Conservation (phyloP, 1,140 invertebrate species). For the Melipona quadrifasciata region DNA sequence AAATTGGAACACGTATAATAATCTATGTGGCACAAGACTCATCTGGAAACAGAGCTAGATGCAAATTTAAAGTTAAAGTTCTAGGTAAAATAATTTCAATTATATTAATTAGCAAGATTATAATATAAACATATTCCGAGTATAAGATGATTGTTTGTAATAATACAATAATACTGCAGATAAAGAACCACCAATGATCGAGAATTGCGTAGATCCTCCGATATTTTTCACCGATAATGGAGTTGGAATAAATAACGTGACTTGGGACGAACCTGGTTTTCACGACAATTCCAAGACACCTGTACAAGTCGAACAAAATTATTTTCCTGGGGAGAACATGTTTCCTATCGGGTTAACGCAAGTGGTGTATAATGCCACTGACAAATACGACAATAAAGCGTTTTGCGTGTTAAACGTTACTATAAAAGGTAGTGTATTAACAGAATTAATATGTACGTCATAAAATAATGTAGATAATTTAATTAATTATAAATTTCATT, state of each 20-base stretch:
- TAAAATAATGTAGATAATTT: neutral
- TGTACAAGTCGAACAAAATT: conserved; percentile 74
- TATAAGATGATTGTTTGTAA: neutral
- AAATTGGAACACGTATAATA: conserved; percentile 81
- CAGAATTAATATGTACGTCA: neutral
- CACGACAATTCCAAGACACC: conserved; percentile 86
- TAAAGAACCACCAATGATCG: conserved; percentile 84
- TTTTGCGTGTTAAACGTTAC: conserved; percentile 85
- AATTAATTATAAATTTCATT: neutral
- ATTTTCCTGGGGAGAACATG: conserved; percentile 52
- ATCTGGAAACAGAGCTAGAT: conserved; percentile 82
- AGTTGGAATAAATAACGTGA: conserved; percentile 75
- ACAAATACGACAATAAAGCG: conserved; percentile 84
- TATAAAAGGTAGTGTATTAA: conserved; percentile 83
- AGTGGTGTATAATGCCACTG: conserved; percentile 84
- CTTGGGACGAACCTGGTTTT: conserved; percentile 87
- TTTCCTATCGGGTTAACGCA: conserved; percentile 84
- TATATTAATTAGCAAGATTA: neutral
- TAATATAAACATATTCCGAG: neutral
- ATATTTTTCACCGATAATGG: conserved; percentile 80
- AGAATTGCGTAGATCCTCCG: conserved; percentile 85
- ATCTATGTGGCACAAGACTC: conserved; percentile 83
- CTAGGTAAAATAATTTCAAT: conserved; percentile 75
- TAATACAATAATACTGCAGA: conserved; percentile 77
- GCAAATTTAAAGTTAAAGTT: conserved; percentile 82